Evolutionary conservation across 1,140 invertebrate species (phyloP).

Genomic region (Neotoxoptera formosana): DNA sequence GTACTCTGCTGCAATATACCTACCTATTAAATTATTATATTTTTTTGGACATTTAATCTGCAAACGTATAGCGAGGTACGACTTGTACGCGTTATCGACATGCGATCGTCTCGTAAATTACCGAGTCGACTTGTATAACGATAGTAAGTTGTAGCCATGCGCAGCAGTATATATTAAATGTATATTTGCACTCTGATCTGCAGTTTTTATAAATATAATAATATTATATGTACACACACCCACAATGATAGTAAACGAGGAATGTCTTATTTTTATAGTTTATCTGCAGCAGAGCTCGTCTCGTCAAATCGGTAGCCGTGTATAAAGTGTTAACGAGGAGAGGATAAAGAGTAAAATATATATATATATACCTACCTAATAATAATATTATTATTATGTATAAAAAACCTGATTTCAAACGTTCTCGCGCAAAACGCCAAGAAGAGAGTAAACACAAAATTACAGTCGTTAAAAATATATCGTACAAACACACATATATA

Average conservation of each 20-base stretch:
- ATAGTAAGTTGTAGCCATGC: neutral
- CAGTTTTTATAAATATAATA: neutral
- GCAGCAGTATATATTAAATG: constrained; percentile 1
- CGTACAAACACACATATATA: too few species aligned
- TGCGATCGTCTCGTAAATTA: neutral
- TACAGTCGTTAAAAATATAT: constrained; percentile 21
- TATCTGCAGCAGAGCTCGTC: neutral
- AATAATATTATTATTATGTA: neutral
- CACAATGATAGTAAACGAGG: neutral
- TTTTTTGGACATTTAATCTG: neutral
- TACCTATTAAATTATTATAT: neutral
- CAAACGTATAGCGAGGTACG: neutral
- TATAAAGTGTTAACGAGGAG: constrained; percentile 20
- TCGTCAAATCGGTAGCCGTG: constrained; percentile 13
- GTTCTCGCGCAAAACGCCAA: constrained; percentile 1
- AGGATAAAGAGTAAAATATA: neutral
- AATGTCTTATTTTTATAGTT: constrained; percentile 37
- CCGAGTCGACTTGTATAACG: neutral
- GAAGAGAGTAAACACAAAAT: constrained; percentile 39
- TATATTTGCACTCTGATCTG: neutral
- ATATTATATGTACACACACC: too few species aligned
- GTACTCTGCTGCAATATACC: too few species aligned
- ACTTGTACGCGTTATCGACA: neutral
- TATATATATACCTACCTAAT: neutral
- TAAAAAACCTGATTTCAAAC: constrained; percentile 15